Evolutionary conservation across 2,113 vertebrate genomes (phyloP).

Genomic region (Balaeniceps rex): DNA sequence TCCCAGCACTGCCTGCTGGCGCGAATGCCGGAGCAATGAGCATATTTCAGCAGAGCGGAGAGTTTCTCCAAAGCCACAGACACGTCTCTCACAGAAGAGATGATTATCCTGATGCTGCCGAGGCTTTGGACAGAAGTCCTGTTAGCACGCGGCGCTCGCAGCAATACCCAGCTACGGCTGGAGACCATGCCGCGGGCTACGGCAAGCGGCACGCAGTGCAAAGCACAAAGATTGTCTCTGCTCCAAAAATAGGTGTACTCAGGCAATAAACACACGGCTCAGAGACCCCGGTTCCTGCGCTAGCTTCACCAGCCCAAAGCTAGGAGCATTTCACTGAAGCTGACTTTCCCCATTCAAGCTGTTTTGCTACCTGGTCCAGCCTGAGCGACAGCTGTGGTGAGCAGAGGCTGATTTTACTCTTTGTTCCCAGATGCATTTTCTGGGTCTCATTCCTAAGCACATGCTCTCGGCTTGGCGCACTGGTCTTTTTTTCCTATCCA

Average conservation of each 20-base stretch:
- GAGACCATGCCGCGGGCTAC: background rate
- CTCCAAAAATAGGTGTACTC: background rate
- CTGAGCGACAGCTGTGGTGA: accelerated
- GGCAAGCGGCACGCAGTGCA: accelerated
- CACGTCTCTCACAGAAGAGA: background rate
- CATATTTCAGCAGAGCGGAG: background rate
- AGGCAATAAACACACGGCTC: background rate
- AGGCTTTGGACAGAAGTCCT: background rate
- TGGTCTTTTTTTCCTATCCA: background rate
- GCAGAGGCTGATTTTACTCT: background rate
- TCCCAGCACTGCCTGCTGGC: constrained; percentile 13
- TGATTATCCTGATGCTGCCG: background rate
- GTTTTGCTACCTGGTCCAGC: background rate
- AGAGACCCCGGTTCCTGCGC: accelerated
- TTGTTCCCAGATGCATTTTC: background rate
- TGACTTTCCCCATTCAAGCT: background rate
- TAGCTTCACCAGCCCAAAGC: background rate
- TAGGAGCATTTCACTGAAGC: background rate
- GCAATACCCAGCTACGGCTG: background rate
- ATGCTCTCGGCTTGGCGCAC: background rate
- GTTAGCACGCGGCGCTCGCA: accelerated
- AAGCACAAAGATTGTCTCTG: background rate
- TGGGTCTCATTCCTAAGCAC: background rate
- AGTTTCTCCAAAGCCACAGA: constrained; percentile 14
- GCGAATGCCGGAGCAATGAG: accelerated